Conservation (phyloP, 1,140 invertebrate species). For the Brachionus rotundiformis region DNA sequence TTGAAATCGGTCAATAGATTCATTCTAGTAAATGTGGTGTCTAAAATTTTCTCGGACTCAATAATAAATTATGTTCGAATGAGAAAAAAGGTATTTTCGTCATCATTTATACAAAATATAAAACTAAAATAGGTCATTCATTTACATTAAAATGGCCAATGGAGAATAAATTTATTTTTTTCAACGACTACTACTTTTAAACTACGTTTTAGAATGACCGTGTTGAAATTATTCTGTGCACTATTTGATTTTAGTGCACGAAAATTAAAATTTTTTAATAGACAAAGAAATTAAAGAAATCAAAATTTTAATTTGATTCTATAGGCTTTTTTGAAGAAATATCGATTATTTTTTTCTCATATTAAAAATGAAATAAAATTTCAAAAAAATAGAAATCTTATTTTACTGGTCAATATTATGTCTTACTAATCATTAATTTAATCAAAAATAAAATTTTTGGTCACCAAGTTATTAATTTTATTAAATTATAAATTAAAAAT, state of each 20-base stretch:
- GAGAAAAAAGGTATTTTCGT: background rate
- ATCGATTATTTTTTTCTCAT: no score
- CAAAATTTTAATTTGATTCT: no score
- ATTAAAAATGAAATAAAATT: no score
- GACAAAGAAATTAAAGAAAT: no score
- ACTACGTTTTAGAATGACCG: background rate
- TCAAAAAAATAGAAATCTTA: no score
- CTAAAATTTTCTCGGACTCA: conserved; percentile 22
- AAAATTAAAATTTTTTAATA: background rate
- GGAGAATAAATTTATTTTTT: background rate
- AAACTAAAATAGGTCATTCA: conserved; percentile 31
- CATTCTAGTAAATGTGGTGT: background rate
- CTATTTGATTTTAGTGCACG: background rate
- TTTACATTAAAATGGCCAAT: conserved; percentile 14
- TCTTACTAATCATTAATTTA: no score
- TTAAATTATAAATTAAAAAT: no score
- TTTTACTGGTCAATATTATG: no score
- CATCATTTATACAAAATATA: background rate
- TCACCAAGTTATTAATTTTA: no score
- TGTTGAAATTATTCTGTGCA: background rate
- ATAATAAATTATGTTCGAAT: conserved; percentile 37
- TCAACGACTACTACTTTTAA: background rate
- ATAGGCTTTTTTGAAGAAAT: no score
- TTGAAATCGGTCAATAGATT: conserved; percentile 37
- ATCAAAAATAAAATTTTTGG: no score